These are phyloP conservation scores for Perca flavescens DNA, from an alignment of 2,113 vertebrate species.

Conservation along the genomic window DNA sequence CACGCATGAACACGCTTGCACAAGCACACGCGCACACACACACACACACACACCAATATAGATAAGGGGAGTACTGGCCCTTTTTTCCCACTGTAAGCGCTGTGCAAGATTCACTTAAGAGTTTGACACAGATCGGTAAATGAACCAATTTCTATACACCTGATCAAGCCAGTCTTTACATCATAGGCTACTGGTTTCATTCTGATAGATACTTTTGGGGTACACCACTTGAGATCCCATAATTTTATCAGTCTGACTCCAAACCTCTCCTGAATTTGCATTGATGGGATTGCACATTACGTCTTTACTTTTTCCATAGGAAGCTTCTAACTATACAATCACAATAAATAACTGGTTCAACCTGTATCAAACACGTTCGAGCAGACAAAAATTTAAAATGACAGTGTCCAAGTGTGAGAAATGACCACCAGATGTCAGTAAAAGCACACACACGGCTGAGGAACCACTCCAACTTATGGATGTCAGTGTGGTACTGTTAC, in stretches of 20 bases:
- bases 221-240: neutral
- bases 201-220: neutral
- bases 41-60: too few species aligned
- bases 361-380: neutral
- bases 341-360: neutral
- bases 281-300: neutral
- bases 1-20: too few species aligned
- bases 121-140: too few species aligned
- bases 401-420: neutral
- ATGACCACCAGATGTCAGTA: conserved; percentile 48
- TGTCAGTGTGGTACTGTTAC: neutral
- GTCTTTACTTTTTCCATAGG: neutral
- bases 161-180: neutral
- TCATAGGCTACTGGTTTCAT: too few species aligned
- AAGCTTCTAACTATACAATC: neutral
- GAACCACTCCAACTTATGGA: too few species aligned
- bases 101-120: too few species aligned
- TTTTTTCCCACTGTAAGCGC: too few species aligned
- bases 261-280: neutral
- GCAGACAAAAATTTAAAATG: neutral
- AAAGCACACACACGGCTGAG: neutral
- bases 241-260: neutral
- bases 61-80: too few species aligned
- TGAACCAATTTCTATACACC: too few species aligned
- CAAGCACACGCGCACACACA: too few species aligned